Percentiles rank a stretch among this genome's conserved stretches.
Conservation (phyloP, 2,113 vertebrate species). For the Terrapene triunguis region DNA sequence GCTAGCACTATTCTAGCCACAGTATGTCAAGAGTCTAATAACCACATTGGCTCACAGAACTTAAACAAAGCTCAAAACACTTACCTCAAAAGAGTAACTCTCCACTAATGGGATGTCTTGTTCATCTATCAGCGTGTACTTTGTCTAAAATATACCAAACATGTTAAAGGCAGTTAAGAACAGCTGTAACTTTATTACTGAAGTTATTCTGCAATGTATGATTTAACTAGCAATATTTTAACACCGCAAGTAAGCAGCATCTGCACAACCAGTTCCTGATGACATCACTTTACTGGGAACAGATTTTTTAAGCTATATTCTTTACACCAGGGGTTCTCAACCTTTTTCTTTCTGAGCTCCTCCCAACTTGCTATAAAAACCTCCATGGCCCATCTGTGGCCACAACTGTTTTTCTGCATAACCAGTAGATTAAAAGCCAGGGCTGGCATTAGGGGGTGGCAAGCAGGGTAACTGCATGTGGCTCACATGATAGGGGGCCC, state of each 20-base stretch:
- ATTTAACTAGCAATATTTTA: background rate
- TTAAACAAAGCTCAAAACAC: background rate
- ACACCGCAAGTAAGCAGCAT: background rate
- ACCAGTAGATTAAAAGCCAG: no score
- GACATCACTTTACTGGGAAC: background rate
- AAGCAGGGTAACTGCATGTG: no score
- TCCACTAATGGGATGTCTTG: conserved; percentile 98
- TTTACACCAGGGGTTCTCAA: background rate
- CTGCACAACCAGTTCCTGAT: background rate
- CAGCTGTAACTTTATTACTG: background rate
- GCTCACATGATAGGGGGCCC: no score
- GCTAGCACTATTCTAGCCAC: background rate
- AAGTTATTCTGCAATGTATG: background rate
- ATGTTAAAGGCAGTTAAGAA: background rate
- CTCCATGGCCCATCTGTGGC: no score
- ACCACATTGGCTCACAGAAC: background rate
- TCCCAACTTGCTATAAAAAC: no score
- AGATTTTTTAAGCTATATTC: background rate
- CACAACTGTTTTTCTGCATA: no score
- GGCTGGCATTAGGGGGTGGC: no score
- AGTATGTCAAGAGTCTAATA: background rate
- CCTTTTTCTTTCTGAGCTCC: no score
- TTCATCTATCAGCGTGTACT: conserved; percentile 97
- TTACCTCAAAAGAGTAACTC: conserved; percentile 98
- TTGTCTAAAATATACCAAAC: conserved; percentile 87